phyloP scores from a whole-genome alignment of 1,140 invertebrate genomes.

The Lethrus apterus region DNA sequence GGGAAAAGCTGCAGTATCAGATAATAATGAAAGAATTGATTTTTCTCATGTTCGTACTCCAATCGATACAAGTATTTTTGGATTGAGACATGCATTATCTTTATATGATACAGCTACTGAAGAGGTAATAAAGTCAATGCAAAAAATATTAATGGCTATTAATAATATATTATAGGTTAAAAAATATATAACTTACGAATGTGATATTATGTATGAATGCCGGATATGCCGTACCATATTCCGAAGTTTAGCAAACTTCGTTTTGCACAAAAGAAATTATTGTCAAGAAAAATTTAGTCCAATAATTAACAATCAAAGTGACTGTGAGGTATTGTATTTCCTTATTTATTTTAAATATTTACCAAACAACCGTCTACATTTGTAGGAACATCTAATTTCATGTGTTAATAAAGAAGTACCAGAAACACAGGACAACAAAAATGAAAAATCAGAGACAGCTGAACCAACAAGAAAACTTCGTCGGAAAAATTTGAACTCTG shows the following conservation, averaged over 20 bases:
- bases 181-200: conserved; percentile 49
- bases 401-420: no score
- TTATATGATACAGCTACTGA: conserved; percentile 39
- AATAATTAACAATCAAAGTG: conserved; percentile 2
- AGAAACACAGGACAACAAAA: no score
- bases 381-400: no score
- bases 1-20: conserved; percentile 25
- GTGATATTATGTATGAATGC: conserved; percentile 56
- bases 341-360: no score
- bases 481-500: no score
- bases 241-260: conserved; percentile 52
- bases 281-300: conserved; percentile 39
- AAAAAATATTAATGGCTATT: neutral
- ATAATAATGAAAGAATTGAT: conserved; percentile 24
- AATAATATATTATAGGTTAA: conserved; percentile 40
- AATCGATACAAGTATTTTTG: conserved; percentile 40
- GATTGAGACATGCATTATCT: conserved; percentile 35
- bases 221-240: conserved; percentile 52
- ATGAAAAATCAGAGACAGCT: no score
- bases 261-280: conserved; percentile 53
- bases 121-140: conserved; percentile 34
- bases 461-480: no score
- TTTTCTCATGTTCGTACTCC: conserved; percentile 37
- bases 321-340: conserved; percentile 9
- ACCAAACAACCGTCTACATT: no score